Evolutionary conservation across 2,888 invertebrate genomes (phyloP).

Genomic region (Disparrhopalites patrizii): DNA sequence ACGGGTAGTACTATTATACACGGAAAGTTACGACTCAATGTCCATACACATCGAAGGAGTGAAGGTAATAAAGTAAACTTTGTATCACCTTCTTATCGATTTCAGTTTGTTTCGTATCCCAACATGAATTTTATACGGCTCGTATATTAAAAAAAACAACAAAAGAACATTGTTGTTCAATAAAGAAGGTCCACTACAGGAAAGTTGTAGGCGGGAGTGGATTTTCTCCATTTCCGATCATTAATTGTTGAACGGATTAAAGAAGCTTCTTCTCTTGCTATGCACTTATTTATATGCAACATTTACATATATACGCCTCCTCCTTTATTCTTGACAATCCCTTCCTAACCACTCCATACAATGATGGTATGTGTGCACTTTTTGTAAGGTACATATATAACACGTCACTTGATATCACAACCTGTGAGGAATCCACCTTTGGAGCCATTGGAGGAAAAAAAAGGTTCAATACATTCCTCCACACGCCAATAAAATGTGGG

Average conservation of each 20-base stretch:
- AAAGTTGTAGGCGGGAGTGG: slow-evolving; percentile 4
- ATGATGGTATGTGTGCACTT: no score
- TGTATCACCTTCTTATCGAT: slow-evolving; percentile 8
- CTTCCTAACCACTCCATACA: no score
- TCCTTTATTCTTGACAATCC: no score
- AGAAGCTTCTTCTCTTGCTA: neutral
- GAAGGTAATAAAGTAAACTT: slow-evolving; percentile 3
- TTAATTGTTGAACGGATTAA: slow-evolving; percentile 4
- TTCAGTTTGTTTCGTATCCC: slow-evolving; percentile 6
- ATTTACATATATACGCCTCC: no score
- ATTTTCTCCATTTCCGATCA: slow-evolving; percentile 8
- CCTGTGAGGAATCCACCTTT: no score
- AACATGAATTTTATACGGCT: slow-evolving; percentile 2
- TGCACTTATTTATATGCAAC: no score
- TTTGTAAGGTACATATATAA: no score
- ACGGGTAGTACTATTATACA: no score
- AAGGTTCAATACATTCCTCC: no score
- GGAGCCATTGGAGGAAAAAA: no score
- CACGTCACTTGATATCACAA: no score
- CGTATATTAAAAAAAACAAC: slow-evolving; percentile 4
- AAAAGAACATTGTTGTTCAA: slow-evolving; percentile 8
- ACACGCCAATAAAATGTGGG: no score
- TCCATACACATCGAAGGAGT: slow-evolving; percentile 6
- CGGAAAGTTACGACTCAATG: neutral
- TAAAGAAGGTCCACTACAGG: slow-evolving; percentile 1